A percentile compares a stretch with the other conserved stretches of the same genome.
Conservation (phyloP, 2,797 vertebrate genomes). For the Halcyon badia region DNA sequence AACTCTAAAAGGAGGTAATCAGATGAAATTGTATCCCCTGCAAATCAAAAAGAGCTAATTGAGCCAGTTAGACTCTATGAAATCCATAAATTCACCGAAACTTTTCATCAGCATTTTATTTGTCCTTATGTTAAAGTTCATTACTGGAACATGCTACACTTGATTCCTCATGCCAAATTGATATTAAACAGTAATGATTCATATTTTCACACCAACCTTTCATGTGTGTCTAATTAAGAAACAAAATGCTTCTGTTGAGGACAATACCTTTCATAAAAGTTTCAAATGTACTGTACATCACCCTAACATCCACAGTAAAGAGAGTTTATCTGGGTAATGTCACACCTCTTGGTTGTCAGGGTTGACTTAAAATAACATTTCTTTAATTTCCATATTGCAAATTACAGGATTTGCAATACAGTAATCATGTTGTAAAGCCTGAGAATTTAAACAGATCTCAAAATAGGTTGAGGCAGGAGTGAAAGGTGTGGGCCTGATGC, state of each 20-base stretch:
- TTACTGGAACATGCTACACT: neutral
- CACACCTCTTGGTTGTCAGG: neutral
- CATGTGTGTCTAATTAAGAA: neutral
- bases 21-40: neutral
- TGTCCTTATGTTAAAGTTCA: neutral
- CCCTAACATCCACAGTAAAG: neutral
- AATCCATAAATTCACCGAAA: neutral
- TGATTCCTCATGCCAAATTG: neutral
- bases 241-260: neutral
- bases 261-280: neutral
- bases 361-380: neutral
- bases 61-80: neutral
- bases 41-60: neutral
- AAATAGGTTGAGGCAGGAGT: neutral
- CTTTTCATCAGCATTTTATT: neutral
- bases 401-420: neutral
- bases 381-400: neutral
- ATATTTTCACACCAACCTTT: neutral
- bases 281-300: rapidly evolving
- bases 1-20: neutral
- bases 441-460: neutral
- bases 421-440: neutral
- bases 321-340: neutral
- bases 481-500: neutral
- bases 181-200: neutral